These are phyloP conservation scores for Monarcha castaneiventris DNA, from an alignment of 2,113 vertebrate species.

Conservation along the genomic window DNA sequence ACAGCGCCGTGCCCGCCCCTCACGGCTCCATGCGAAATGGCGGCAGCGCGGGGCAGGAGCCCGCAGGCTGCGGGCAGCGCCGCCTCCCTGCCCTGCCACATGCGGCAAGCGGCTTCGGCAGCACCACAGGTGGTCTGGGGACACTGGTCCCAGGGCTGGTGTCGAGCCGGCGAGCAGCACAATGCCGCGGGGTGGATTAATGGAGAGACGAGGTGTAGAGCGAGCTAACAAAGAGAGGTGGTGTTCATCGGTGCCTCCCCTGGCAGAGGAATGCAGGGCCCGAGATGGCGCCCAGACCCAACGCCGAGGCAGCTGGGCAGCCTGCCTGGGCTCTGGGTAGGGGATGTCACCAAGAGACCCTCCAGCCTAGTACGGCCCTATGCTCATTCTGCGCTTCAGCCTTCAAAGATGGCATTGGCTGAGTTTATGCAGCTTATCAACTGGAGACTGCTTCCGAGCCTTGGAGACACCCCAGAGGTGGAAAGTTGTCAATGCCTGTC, in stretches of 20 bases:
- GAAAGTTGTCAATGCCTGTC: no score
- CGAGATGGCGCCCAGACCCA: not conserved
- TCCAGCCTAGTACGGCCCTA: not conserved
- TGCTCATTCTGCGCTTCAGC: not conserved
- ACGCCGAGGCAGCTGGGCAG: not conserved
- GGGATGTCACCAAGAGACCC: not conserved
- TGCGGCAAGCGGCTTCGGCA: not conserved
- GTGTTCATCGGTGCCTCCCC: not conserved
- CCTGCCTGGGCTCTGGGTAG: not conserved
- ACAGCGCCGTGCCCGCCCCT: no score
- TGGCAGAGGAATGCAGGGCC: no score
- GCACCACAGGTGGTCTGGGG: rapidly evolving
- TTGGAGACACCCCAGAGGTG: no score
- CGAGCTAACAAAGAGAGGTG: no score
- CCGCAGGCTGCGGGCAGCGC: not conserved
- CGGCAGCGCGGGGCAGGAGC: not conserved
- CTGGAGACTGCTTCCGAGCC: no score
- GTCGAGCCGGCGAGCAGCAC: not conserved
- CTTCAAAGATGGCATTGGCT: no score
- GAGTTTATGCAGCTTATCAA: no score
- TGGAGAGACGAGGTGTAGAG: no score
- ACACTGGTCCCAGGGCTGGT: not conserved
- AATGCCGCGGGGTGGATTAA: no score
- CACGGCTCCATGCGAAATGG: not conserved
- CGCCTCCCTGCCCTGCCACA: not conserved